Evolutionary conservation across 2,888 invertebrate genomes (phyloP).

Genomic region (Criorhina ranunculi): DNA sequence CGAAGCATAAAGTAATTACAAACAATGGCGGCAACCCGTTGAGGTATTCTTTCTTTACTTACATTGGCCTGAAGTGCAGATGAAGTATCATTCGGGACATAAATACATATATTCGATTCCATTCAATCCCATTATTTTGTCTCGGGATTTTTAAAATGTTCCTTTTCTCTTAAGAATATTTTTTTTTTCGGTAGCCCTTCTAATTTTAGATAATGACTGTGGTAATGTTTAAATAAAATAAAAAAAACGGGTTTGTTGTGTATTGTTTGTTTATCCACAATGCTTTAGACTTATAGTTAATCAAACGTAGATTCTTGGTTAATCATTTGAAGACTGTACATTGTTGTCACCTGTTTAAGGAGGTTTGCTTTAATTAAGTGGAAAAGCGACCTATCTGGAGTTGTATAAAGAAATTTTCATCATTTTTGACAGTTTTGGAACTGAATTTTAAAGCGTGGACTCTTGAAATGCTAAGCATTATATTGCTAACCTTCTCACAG

Average conservation of each 20-base stretch:
- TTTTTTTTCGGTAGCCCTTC: slow-evolving; percentile 14
- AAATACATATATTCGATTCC: slow-evolving; percentile 40
- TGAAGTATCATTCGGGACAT: slow-evolving; percentile 45
- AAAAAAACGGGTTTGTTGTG: not conserved
- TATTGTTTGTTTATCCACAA: not conserved
- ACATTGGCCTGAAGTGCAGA: slow-evolving; percentile 60
- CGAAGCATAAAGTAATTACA: slow-evolving; percentile 77
- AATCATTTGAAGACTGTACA: too few relatives aligned
- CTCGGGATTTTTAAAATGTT: slow-evolving; percentile 8
- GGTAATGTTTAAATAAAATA: not conserved
- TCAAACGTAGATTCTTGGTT: too few relatives aligned
- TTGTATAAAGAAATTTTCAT: too few relatives aligned
- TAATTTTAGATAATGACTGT: slow-evolving; percentile 15
- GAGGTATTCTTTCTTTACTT: slow-evolving; percentile 56
- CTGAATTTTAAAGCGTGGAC: too few relatives aligned
- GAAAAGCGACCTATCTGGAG: too few relatives aligned
- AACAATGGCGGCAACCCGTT: slow-evolving; percentile 77
- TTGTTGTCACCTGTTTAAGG: too few relatives aligned
- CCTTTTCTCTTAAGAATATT: not conserved
- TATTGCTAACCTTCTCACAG: too few relatives aligned
- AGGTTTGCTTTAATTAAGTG: too few relatives aligned
- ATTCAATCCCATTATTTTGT: slow-evolving; percentile 47
- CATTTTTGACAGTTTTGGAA: too few relatives aligned
- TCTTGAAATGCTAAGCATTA: too few relatives aligned
- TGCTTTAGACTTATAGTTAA: too few relatives aligned